Conservation (phyloP, 2,797 vertebrate species). For the Rhodeus uyekii region DNA sequence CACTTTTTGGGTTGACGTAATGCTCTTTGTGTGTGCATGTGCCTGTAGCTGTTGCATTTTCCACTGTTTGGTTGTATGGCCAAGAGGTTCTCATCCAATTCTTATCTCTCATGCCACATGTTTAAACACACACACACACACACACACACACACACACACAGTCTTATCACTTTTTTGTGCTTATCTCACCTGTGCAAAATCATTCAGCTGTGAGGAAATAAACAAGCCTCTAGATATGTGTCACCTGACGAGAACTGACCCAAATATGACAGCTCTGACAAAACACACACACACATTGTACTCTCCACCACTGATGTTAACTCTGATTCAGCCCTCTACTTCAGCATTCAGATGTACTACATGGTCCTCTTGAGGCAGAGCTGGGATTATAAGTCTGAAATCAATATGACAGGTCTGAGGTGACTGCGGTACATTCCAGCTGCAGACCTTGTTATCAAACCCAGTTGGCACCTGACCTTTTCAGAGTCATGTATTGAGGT, state of each 20-base stretch:
- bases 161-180: slow-evolving; percentile 28
- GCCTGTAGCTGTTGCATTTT: slow-evolving; percentile 18
- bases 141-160: slow-evolving; percentile 29
- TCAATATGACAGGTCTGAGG: slow-evolving; percentile 28
- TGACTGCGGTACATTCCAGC: background rate
- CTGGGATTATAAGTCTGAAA: slow-evolving; percentile 35
- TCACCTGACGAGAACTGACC: slow-evolving; percentile 43
- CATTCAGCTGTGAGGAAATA: slow-evolving; percentile 37
- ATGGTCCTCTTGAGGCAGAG: slow-evolving; percentile 19
- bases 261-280: slow-evolving; percentile 35
- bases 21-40: slow-evolving; percentile 30
- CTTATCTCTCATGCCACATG: slow-evolving; percentile 65
- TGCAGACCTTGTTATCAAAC: slow-evolving; percentile 34
- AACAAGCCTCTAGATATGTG: slow-evolving; percentile 28
- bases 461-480: slow-evolving; percentile 50
- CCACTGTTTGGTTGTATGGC: slow-evolving; percentile 60
- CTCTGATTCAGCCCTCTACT: slow-evolving; percentile 2
- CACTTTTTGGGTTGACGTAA: slow-evolving; percentile 56
- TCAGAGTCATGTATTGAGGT: slow-evolving; percentile 27
- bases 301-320: background rate
- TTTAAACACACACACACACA: slow-evolving; percentile 15
- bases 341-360: slow-evolving; percentile 18
- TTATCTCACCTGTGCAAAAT: slow-evolving; percentile 51
- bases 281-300: slow-evolving; percentile 12
- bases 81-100: slow-evolving; percentile 69